A percentile compares a stretch with the other conserved stretches of the same genome.
Conservation (phyloP, 2,888 invertebrate species). For the Pardosa pseudoannulata region DNA sequence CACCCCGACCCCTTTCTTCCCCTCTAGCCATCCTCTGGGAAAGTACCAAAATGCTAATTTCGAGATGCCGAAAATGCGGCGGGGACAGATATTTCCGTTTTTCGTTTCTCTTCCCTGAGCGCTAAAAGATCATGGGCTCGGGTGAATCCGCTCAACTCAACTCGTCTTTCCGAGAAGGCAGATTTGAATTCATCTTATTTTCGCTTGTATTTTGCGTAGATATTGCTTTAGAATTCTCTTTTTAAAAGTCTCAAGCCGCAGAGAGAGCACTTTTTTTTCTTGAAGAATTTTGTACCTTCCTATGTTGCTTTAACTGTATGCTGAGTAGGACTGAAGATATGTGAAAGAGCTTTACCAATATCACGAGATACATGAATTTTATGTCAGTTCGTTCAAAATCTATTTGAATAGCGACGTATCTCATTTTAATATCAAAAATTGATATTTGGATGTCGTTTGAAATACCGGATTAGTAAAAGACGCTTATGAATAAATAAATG, state of each 20-base stretch:
- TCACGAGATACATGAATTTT: too few relatives aligned
- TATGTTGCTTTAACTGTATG: too few relatives aligned
- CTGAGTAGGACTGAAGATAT: too few relatives aligned
- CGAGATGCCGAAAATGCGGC: neutral
- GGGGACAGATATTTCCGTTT: neutral
- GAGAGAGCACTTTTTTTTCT: too few relatives aligned
- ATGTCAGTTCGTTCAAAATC: too few relatives aligned
- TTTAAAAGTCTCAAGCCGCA: neutral
- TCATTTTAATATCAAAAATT: too few relatives aligned
- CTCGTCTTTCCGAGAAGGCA: neutral
- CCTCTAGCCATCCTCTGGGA: neutral
- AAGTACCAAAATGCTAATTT: conserved; percentile 2
- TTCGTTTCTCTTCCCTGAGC: neutral
- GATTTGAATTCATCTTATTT: neutral
- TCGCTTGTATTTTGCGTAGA: neutral
- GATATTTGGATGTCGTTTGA: too few relatives aligned
- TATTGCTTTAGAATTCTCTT: neutral
- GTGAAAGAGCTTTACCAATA: too few relatives aligned
- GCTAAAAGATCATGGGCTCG: neutral
- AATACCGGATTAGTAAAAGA: too few relatives aligned
- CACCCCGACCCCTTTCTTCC: neutral
- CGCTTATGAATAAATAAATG: too few relatives aligned
- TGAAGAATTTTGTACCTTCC: too few relatives aligned
- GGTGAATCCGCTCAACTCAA: conserved; percentile 12
- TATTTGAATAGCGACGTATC: too few relatives aligned